phyloP scores from a whole-genome alignment of 1,140 invertebrate genomes.

The Trichomalopsis sarcophagae region DNA sequence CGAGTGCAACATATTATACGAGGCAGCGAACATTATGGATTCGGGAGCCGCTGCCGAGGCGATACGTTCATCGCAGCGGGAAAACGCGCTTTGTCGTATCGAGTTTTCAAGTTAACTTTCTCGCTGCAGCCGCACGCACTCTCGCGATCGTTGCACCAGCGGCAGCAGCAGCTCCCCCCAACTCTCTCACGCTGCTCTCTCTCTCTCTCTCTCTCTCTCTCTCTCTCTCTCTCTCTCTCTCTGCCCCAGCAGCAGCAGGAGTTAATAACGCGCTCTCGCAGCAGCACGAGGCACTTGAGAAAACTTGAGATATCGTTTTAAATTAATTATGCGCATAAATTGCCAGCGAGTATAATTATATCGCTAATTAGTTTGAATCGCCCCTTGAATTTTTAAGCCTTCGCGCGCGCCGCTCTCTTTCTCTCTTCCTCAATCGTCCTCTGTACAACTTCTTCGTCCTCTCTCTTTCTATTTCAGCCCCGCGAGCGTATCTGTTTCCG shows the following conservation, averaged over 20 bases:
- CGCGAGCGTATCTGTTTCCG: neutral
- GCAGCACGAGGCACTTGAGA: constrained; percentile 46
- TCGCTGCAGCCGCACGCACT: constrained; percentile 2
- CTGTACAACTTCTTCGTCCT: neutral
- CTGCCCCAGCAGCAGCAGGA: neutral
- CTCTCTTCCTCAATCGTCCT: neutral
- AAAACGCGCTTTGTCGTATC: constrained; percentile 40
- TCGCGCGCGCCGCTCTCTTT: constrained; percentile 10
- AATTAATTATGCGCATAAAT: constrained; percentile 54
- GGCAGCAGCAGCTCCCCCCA: neutral
- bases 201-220: neutral
- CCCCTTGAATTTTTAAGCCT: constrained; percentile 49
- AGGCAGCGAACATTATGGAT: constrained; percentile 6
- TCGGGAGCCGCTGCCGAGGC: neutral
- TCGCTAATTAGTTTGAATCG: constrained; percentile 53
- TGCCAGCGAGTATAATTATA: constrained; percentile 48
- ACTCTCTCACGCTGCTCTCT: neutral
- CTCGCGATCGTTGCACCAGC: neutral
- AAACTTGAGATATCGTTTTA: constrained; percentile 53
- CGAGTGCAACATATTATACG: neutral
- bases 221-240: neutral
- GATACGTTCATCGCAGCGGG: constrained; percentile 39
- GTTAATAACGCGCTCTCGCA: constrained; percentile 47
- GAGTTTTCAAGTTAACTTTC: constrained; percentile 40
- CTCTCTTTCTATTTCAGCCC: neutral